Evolutionary conservation across 2,888 invertebrate genomes (phyloP).

Genomic region (Mythimna vitellina): DNA sequence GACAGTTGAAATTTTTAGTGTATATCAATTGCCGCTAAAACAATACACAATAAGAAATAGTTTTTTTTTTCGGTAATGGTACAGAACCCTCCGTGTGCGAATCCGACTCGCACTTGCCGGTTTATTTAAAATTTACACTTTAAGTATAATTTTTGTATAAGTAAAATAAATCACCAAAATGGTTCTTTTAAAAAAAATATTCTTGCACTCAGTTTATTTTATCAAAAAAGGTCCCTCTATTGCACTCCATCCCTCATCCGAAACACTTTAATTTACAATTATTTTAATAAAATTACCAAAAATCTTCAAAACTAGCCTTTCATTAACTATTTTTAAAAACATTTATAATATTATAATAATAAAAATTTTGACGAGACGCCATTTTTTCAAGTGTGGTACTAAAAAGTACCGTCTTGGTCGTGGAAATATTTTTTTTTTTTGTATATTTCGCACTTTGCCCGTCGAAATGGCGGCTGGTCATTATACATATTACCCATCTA

Average conservation of each 20-base stretch:
- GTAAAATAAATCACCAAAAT: not conserved
- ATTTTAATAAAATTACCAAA: slow-evolving; percentile 61
- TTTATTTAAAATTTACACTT: not conserved
- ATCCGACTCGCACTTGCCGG: too few species aligned
- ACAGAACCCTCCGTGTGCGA: too few species aligned
- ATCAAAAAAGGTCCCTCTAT: slow-evolving; percentile 21
- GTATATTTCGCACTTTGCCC: slow-evolving; percentile 18
- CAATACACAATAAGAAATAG: too few species aligned
- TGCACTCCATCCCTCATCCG: slow-evolving; percentile 45
- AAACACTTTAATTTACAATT: slow-evolving; percentile 46
- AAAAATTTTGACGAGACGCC: slow-evolving; percentile 54
- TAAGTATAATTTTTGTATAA: slow-evolving; percentile 1
- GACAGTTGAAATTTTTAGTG: too few species aligned
- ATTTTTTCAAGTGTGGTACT: slow-evolving; percentile 48
- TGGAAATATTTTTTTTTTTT: slow-evolving; percentile 1
- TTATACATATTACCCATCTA: slow-evolving; percentile 56
- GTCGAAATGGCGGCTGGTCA: slow-evolving; percentile 55
- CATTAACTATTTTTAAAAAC: slow-evolving; percentile 65
- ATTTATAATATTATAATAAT: slow-evolving; percentile 53
- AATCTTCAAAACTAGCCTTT: slow-evolving; percentile 64
- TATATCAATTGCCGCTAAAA: too few species aligned
- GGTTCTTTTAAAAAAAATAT: not conserved
- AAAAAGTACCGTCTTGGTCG: slow-evolving; percentile 37
- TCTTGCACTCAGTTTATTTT: slow-evolving; percentile 32
- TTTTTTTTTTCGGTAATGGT: too few species aligned